A percentile compares a stretch with the other conserved stretches of the same genome.
phyloP scores from a whole-genome alignment of 1,140 invertebrate species.

The Neotoxoptera formosana region DNA sequence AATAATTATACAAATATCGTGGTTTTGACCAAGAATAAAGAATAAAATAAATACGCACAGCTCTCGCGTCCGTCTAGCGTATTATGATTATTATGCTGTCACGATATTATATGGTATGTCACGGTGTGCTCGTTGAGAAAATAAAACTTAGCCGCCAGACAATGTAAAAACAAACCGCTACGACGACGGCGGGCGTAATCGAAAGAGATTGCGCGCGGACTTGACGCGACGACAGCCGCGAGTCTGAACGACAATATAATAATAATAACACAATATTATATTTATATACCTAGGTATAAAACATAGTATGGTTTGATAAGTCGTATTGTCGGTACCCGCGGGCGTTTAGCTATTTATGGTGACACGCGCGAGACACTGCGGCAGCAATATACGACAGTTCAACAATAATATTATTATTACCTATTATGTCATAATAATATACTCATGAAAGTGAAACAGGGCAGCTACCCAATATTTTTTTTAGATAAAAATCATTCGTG shows the following conservation, averaged over 20 bases:
- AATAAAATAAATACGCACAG: no score
- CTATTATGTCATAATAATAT: background rate
- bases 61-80: background rate
- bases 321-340: background rate
- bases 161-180: slow-evolving; percentile 15
- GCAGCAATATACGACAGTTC: no score
- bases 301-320: background rate
- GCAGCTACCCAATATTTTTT: no score
- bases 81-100: background rate
- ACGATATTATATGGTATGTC: no score
- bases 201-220: background rate
- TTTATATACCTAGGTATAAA: no score
- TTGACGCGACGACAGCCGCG: background rate
- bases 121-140: background rate
- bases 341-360: background rate
- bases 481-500: no score
- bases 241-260: background rate
- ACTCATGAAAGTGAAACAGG: no score
- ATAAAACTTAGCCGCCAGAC: background rate
- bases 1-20: no score
- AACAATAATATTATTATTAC: background rate
- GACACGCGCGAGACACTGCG: background rate
- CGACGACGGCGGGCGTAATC: background rate
- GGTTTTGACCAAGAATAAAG: background rate
- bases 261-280: background rate